Conservation (phyloP, 2,113 vertebrate genomes). For the Cyanoramphus novaezelandiae region DNA sequence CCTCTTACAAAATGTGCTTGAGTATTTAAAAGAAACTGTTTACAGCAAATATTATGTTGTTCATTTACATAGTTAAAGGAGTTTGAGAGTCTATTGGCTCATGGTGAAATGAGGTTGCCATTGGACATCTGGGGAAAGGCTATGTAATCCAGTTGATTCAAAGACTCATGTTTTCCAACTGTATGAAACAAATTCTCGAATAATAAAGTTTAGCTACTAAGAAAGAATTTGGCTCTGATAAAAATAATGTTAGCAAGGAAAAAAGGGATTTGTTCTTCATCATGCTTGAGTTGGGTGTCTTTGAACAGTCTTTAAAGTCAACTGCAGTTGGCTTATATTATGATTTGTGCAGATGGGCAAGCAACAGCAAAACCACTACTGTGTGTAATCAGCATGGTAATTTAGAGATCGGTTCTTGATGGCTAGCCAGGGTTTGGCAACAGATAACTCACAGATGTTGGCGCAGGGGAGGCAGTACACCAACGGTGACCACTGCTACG, state of each 20-base stretch:
- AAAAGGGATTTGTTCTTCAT: not conserved
- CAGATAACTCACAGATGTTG: not conserved
- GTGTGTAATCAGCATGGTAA: not conserved
- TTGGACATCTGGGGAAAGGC: rapidly evolving
- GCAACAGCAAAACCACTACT: not conserved
- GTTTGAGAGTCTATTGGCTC: not conserved
- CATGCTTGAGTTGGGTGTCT: not conserved
- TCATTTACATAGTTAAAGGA: not conserved
- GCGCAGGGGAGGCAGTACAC: not conserved
- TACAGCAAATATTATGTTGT: not conserved
- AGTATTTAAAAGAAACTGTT: not conserved
- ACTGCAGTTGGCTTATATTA: not conserved
- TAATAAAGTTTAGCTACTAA: not conserved
- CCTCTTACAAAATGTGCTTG: not conserved
- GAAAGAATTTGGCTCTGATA: not conserved
- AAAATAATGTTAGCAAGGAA: not conserved
- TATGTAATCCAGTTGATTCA: not conserved
- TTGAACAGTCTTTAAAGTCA: not conserved
- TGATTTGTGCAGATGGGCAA: not conserved
- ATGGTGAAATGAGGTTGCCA: not conserved
- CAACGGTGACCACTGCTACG: rapidly evolving
- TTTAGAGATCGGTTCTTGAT: not conserved
- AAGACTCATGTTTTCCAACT: not conserved
- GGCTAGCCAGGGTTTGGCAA: not conserved
- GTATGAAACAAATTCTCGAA: not conserved